Evolutionary conservation across 2,113 vertebrate genomes (phyloP).

Genomic region (Corythornis cristatus): DNA sequence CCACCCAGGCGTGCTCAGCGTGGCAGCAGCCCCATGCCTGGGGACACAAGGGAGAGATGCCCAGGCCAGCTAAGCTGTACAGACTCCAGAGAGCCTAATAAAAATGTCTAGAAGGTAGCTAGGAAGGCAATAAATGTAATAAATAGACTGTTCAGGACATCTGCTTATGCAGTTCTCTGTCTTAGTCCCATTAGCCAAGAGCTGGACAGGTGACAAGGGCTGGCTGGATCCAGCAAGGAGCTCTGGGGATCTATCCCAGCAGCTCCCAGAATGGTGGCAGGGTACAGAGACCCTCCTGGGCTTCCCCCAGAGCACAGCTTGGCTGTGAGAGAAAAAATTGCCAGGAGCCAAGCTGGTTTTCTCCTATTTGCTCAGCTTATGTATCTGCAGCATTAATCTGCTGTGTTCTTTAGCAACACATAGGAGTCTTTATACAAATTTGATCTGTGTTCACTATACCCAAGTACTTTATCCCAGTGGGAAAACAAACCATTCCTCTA

Average conservation of each 20-base stretch:
- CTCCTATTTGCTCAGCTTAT: background rate
- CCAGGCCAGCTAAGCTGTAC: background rate
- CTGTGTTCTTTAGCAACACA: background rate
- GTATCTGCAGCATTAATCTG: background rate
- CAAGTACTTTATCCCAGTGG: background rate
- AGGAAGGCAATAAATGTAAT: constrained; percentile 9
- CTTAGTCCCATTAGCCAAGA: background rate
- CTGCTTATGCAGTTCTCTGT: background rate
- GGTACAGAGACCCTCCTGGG: background rate
- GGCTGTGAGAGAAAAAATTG: background rate
- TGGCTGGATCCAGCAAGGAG: background rate
- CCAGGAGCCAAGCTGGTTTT: background rate
- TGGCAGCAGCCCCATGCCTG: background rate
- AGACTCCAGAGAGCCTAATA: background rate
- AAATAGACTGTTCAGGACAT: background rate
- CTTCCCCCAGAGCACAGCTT: background rate
- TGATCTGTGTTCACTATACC: background rate
- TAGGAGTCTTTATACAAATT: background rate
- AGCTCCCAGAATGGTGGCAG: background rate
- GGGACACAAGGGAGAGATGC: background rate
- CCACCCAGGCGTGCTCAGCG: background rate
- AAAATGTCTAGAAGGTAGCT: background rate
- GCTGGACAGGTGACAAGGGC: background rate
- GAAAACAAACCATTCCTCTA: background rate
- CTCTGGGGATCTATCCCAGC: background rate